Evolutionary conservation across 2,888 invertebrate genomes (phyloP).

Genomic region (Leptothorax acervorum): DNA sequence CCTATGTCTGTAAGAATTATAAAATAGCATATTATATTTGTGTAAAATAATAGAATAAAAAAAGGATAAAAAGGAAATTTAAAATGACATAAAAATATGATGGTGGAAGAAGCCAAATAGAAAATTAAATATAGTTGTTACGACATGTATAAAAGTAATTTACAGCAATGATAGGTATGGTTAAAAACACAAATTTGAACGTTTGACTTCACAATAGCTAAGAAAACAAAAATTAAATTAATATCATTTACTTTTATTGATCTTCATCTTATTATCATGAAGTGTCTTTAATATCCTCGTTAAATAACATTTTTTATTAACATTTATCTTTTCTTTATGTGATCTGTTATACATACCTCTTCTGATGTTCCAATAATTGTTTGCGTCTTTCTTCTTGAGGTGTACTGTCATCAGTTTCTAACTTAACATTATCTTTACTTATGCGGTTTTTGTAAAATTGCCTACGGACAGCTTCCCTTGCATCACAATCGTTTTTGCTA

Average conservation of each 20-base stretch:
- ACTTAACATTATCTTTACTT: conserved; percentile 79
- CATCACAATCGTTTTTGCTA: neutral
- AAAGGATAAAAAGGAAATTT: neutral
- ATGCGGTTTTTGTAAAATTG: conserved; percentile 82
- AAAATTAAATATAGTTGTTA: neutral
- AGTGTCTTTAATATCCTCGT: neutral
- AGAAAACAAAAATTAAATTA: neutral
- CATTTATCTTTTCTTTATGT: neutral
- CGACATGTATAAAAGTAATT: neutral
- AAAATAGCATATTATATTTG: conserved; percentile 24
- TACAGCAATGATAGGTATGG: neutral
- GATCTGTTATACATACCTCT: conserved; percentile 76
- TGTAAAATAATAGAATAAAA: neutral
- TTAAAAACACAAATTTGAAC: neutral
- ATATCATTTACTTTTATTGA: neutral
- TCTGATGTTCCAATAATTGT: conserved; percentile 79
- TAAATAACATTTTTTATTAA: too few relatives aligned
- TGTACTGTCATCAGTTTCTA: conserved; percentile 78
- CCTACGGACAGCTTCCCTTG: conserved; percentile 86
- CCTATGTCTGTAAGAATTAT: conserved; percentile 76
- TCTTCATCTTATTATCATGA: neutral
- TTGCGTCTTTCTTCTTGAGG: conserved; percentile 83
- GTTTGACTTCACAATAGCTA: neutral
- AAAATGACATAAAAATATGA: neutral
- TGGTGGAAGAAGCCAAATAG: neutral